phyloP scores from a whole-genome alignment of 2,888 invertebrate genomes.

The Eledone cirrhosa region DNA sequence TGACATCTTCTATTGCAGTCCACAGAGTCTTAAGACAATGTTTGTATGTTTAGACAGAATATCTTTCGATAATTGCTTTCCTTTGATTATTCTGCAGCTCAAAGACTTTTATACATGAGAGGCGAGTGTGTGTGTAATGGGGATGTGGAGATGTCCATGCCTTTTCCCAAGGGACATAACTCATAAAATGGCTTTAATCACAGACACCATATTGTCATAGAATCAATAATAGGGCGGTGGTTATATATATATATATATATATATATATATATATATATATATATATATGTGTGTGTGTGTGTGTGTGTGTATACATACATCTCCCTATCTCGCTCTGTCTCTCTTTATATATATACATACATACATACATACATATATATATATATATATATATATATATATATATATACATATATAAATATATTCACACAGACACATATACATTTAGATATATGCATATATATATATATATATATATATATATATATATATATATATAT shows the following conservation, averaged over 20 bases:
- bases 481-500: slow-evolving; percentile 6
- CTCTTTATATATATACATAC: neutral
- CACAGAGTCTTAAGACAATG: neutral
- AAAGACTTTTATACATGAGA: too few relatives aligned
- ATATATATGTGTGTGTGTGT: neutral
- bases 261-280: slow-evolving; percentile 6
- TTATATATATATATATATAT: slow-evolving; percentile 1
- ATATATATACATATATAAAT: neutral
- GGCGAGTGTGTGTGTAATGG: too few relatives aligned
- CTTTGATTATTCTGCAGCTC: too few relatives aligned
- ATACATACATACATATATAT: neutral
- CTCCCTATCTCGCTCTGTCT: neutral
- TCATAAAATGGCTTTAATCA: too few relatives aligned
- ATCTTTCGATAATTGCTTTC: too few relatives aligned
- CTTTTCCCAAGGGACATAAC: too few relatives aligned
- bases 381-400: neutral
- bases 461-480: slow-evolving; percentile 6
- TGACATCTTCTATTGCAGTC: neutral
- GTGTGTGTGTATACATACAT: neutral
- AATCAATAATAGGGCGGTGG: neutral
- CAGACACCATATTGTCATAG: too few relatives aligned
- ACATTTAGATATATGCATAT: neutral
- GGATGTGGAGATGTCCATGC: too few relatives aligned
- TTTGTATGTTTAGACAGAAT: neutral
- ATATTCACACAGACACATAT: neutral